Conservation (phyloP, 1,140 invertebrate genomes). For the Drosophila nikananu region DNA sequence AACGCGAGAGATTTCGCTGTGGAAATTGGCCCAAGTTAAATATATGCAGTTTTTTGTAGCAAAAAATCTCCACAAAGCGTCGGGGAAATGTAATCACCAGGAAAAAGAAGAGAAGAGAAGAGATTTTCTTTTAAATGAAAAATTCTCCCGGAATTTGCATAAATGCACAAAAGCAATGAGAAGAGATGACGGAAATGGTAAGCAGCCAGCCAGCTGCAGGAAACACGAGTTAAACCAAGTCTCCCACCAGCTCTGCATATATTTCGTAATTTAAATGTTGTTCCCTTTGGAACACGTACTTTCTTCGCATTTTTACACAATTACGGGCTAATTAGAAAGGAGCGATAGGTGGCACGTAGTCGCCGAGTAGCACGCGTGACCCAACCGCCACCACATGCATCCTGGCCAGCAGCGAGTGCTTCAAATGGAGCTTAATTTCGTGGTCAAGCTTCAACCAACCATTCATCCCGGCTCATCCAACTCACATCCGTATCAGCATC, state of each 20-base stretch:
- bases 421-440: slow-evolving; percentile 59
- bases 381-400: slow-evolving; percentile 46
- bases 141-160: slow-evolving; percentile 67
- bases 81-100: slow-evolving; percentile 61
- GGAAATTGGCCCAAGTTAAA: slow-evolving; percentile 45
- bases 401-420: slow-evolving; percentile 22
- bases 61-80: slow-evolving; percentile 40
- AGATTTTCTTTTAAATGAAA: slow-evolving; percentile 41
- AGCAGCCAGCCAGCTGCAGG: slow-evolving; percentile 14
- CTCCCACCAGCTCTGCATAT: slow-evolving; percentile 3
- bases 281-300: slow-evolving; percentile 17
- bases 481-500: slow-evolving; percentile 14
- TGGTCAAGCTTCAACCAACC: slow-evolving; percentile 26
- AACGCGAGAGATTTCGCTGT: slow-evolving; percentile 16
- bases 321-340: slow-evolving; percentile 49
- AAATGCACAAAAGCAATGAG: slow-evolving; percentile 50
- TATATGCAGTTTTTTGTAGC: slow-evolving; percentile 45
- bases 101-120: slow-evolving; percentile 4
- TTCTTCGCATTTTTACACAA: slow-evolving; percentile 35
- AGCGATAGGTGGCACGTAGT: slow-evolving; percentile 47
- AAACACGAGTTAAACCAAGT: slow-evolving; percentile 3
- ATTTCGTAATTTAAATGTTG: slow-evolving; percentile 29
- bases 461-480: slow-evolving; percentile 8
- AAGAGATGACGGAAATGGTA: slow-evolving; percentile 10
- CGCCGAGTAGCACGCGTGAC: slow-evolving; percentile 22